phyloP scores from a whole-genome alignment of 1,140 invertebrate species.

The Drosophila paulistorum region DNA sequence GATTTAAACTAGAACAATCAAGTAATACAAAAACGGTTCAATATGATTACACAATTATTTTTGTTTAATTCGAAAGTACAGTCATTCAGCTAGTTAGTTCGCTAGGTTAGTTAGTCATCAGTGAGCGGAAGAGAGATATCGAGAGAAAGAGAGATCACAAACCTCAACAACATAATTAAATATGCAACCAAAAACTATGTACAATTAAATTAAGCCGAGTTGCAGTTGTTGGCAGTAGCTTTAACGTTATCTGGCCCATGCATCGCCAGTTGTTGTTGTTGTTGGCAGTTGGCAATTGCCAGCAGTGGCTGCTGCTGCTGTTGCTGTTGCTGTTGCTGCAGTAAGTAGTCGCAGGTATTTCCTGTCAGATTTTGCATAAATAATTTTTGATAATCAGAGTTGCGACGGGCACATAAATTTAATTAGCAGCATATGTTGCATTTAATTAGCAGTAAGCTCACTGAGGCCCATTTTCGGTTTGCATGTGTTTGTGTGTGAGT shows the following conservation, averaged over 20 bases:
- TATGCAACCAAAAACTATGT: conserved; percentile 76
- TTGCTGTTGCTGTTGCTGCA: conserved; percentile 10
- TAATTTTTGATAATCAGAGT: conserved; percentile 81
- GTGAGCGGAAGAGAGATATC: conserved; percentile 2
- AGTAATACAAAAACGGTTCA: background rate
- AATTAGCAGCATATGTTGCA: conserved; percentile 79
- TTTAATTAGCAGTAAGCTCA: conserved; percentile 79
- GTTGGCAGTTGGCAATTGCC: conserved; percentile 23
- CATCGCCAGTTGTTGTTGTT: conserved; percentile 42
- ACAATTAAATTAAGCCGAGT: conserved; percentile 75
- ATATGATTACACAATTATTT: background rate
- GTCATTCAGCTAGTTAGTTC: background rate
- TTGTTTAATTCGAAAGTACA: background rate
- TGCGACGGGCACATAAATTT: conserved; percentile 78
- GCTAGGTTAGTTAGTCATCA: conserved; percentile 38
- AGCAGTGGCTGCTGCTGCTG: conserved; percentile 7
- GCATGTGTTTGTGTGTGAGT: background rate
- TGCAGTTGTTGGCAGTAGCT: conserved; percentile 30
- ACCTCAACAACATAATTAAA: conserved; percentile 68
- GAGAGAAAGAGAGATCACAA: conserved; percentile 19
- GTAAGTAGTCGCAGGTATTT: conserved; percentile 69
- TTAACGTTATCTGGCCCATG: conserved; percentile 49
- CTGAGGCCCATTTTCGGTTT: conserved; percentile 14
- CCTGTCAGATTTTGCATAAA: conserved; percentile 81
- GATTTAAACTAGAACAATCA: background rate